These are phyloP conservation scores for Neomonachus schauinslandi DNA, from an alignment of 2,113 vertebrate species.

Conservation along the genomic window DNA sequence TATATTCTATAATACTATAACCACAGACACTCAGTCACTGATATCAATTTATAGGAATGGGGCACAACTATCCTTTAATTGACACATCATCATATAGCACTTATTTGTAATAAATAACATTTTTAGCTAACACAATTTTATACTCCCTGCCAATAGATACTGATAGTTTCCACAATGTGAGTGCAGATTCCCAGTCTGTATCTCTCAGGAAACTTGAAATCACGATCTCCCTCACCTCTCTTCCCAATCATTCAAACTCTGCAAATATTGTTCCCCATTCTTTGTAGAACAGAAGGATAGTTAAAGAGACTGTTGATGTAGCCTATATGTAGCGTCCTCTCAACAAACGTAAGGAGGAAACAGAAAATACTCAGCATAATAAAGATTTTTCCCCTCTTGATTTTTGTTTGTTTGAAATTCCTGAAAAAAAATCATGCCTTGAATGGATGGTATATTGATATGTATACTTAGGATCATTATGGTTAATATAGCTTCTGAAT, in stretches of 20 bases:
- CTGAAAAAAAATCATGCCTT: background rate
- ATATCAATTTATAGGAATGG: background rate
- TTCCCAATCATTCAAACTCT: background rate
- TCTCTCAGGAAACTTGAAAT: background rate
- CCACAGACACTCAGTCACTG: background rate
- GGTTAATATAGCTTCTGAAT: background rate
- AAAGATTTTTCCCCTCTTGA: background rate
- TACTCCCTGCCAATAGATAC: background rate
- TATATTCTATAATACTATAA: background rate
- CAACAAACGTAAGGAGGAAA: background rate
- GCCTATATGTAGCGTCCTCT: background rate
- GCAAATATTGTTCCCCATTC: background rate
- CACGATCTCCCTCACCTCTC: background rate
- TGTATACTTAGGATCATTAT: background rate
- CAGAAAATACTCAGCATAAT: background rate
- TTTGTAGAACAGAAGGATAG: background rate
- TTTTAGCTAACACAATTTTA: background rate
- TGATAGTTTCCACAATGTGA: background rate
- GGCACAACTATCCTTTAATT: background rate
- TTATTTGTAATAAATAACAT: background rate
- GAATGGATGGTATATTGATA: background rate
- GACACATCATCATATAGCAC: background rate
- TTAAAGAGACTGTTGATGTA: background rate
- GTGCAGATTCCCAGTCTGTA: background rate
- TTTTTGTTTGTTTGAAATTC: background rate